Conservation (phyloP, 2,888 invertebrate genomes). For the Calameuta pallipes region DNA sequence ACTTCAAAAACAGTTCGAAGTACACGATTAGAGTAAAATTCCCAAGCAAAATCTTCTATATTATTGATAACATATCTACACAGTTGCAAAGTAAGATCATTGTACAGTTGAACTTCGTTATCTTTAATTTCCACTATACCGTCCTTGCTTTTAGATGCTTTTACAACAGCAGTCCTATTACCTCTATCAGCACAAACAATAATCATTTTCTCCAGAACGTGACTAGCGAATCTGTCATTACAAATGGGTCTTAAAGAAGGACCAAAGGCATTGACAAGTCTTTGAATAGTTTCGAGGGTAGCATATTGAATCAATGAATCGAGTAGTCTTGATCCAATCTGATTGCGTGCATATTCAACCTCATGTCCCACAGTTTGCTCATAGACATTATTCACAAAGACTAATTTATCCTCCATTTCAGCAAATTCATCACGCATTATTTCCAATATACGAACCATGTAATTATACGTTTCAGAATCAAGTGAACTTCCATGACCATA, state of each 20-base stretch:
- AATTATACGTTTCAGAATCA: conserved; percentile 79
- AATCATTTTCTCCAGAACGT: conserved; percentile 80
- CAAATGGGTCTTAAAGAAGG: conserved; percentile 78
- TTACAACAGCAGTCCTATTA: conserved; percentile 51
- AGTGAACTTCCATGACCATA: conserved; percentile 79
- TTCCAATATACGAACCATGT: conserved; percentile 81
- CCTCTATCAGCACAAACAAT: conserved; percentile 70
- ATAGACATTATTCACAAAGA: conserved; percentile 81
- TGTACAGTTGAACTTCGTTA: conserved; percentile 68
- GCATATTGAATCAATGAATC: conserved; percentile 81
- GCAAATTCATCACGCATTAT: conserved; percentile 75
- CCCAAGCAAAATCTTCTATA: conserved; percentile 85
- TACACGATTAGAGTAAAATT: conserved; percentile 81
- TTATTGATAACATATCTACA: conserved; percentile 85
- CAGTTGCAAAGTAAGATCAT: conserved; percentile 76
- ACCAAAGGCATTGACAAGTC: conserved; percentile 73
- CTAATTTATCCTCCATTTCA: conserved; percentile 77
- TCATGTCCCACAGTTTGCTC: conserved; percentile 79
- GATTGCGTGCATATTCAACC: conserved; percentile 80
- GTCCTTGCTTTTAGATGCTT: conserved; percentile 31
- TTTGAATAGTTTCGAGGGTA: conserved; percentile 72
- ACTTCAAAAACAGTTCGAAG: conserved; percentile 79
- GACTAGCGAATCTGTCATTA: conserved; percentile 82
- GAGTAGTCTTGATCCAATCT: conserved; percentile 81
- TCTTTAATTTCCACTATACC: conserved; percentile 25